These are phyloP conservation scores for Dipodomys stephensi DNA, from an alignment of 2,113 vertebrate genomes.

Conservation along the genomic window DNA sequence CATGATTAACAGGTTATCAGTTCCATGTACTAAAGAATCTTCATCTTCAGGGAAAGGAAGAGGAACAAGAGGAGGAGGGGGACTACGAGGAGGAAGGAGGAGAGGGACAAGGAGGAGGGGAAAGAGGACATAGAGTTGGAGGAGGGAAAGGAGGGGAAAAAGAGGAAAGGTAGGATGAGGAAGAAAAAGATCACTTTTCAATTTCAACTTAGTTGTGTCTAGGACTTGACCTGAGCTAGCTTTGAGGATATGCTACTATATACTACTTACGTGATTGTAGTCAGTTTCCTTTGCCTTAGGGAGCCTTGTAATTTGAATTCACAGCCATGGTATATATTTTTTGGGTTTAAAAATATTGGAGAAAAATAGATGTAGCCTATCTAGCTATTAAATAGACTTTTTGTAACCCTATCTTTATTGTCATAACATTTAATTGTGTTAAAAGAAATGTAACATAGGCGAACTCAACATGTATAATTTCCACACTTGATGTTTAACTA, in stretches of 20 bases:
- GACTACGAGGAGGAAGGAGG: background rate
- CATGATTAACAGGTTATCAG: constrained; percentile 16
- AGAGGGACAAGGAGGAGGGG: too few species aligned
- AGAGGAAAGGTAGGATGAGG: too few species aligned
- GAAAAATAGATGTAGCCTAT: constrained; percentile 11
- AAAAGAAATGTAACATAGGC: background rate
- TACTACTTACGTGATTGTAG: background rate
- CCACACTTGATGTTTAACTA: background rate
- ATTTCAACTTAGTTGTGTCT: background rate
- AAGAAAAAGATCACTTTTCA: background rate
- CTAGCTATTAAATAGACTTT: background rate
- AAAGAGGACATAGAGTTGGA: too few species aligned
- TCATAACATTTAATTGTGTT: too few species aligned
- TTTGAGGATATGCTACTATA: background rate
- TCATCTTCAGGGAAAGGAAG: background rate
- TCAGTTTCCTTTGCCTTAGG: constrained; percentile 29
- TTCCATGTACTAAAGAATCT: background rate
- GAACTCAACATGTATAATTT: constrained; percentile 12
- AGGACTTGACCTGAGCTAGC: background rate
- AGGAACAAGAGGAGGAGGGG: too few species aligned
- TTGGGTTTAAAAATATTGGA: background rate
- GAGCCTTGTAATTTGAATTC: background rate
- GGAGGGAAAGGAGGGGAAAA: too few species aligned
- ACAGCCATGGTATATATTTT: background rate
- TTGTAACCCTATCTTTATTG: background rate